A percentile compares a stretch with the other conserved stretches of the same genome.
phyloP scores from a whole-genome alignment of 2,888 invertebrate genomes.

The Ornithoptera alexandrae region DNA sequence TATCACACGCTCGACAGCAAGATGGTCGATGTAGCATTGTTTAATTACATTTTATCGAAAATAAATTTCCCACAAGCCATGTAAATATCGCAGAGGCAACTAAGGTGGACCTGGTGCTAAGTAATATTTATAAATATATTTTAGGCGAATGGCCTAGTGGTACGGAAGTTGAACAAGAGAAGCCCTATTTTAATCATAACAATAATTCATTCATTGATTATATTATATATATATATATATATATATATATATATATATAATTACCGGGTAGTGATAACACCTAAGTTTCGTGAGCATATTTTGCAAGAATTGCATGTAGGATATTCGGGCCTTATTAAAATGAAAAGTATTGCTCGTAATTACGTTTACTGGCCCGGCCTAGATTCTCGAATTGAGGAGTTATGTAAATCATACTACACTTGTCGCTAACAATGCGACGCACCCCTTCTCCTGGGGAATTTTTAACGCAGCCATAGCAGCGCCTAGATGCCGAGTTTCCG shows the following conservation, averaged over 20 bases:
- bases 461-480: not conserved
- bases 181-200: not conserved
- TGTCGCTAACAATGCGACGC: no score
- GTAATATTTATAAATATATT: not conserved
- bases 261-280: not conserved
- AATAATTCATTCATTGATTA: not conserved
- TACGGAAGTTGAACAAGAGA: not conserved
- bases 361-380: not conserved
- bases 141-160: not conserved
- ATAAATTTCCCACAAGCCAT: not conserved
- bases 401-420: no score
- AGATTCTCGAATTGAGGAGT: not conserved
- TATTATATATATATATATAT: not conserved
- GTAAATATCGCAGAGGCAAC: not conserved
- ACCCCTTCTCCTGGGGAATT: no score
- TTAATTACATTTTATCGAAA: not conserved
- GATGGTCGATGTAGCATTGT: not conserved
- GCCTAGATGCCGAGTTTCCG: not conserved
- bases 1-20: not conserved
- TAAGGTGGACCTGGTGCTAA: not conserved
- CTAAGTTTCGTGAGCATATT: not conserved
- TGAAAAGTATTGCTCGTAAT: not conserved
- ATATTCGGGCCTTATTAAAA: not conserved
- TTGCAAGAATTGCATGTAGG: not conserved
- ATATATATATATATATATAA: not conserved